Evolutionary conservation across 2,888 invertebrate species (phyloP), one percentile per base, ranked within the genome.

Genomic region (Tanytarsus gracilentus): DNA sequence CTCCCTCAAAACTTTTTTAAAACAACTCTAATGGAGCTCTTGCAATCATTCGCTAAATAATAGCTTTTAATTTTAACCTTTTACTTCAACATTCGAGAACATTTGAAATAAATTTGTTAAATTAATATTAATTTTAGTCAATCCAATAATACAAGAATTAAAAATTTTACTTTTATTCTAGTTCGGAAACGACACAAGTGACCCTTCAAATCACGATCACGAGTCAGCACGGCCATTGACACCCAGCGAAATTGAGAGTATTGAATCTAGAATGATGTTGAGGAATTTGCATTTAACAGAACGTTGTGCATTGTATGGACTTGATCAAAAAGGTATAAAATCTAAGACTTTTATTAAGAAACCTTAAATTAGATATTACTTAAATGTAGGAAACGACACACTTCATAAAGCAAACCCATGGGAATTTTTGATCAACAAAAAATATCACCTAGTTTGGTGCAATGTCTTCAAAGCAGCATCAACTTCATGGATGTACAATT

Each of bases 401-500:
- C 71, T 72, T 69, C 74, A 74, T 64, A 83, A 82, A 68, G 85
- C 89, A 25, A 87, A 88, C 68, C 83, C 89, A 11, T 89, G 89
- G 90, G 89, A 90, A 72, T 90, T 86, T 72, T 79, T 90, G 68
- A 84, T 89, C 67, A 86, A 86, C 72, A 79, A 81, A 65, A 84
- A 87, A 69, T 83, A 88, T 71, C 86, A 85, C 70, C 78, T 89
- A 61, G 85, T 89, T 69, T 89, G 89, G 89, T 87, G 87, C 70
- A 87, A 87, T 69, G 82, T 87, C 63, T 87, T 87, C 70, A 87
- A 87, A 77, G 86, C 87, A 4, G 88, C 87, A 2, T 90, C 90
- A n/a, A 88, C 90, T 16, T 89, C 90, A 0, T 91, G 91, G 90
- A 88, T 91, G 85, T 89, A 89, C 74, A 90, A 90, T 74, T 90